Conservation (phyloP, 64 coral and sea anemone species). For the Catalaphyllia jardinei region DNA sequence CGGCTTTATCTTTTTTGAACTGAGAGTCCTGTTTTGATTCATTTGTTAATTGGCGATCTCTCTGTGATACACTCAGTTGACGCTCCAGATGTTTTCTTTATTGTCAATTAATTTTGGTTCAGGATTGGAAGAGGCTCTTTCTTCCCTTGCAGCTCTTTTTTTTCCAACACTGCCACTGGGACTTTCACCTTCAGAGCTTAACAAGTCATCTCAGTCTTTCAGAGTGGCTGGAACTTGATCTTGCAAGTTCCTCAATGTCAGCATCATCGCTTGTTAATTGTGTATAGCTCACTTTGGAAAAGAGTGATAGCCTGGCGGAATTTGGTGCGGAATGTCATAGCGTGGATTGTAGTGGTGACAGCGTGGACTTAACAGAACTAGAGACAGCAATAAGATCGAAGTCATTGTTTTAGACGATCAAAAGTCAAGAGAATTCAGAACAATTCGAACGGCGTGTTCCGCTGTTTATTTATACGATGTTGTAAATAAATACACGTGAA, state of each 20-base stretch:
- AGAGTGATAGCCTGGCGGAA: too few species aligned
- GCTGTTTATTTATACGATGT: too few species aligned
- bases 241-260: background rate
- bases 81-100: constrained; percentile 51
- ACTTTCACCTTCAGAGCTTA: constrained; percentile 54
- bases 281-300: too few species aligned
- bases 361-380: too few species aligned
- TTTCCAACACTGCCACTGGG: constrained; percentile 21
- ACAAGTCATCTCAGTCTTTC: background rate
- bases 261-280: too few species aligned
- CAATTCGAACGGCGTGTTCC: too few species aligned
- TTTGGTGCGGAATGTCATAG: too few species aligned
- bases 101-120: constrained; percentile 51
- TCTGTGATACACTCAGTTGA: constrained; percentile 53
- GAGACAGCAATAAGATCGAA: too few species aligned
- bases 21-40: constrained; percentile 45
- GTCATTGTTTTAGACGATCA: too few species aligned
- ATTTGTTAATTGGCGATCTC: constrained; percentile 48
- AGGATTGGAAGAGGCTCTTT: constrained; percentile 24
- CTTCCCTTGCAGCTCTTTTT: constrained; percentile 10
- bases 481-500: too few species aligned
- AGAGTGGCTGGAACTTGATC: constrained; percentile 6
- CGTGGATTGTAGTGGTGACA: too few species aligned
- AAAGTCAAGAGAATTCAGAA: too few species aligned
- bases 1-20: constrained; percentile 38